phyloP scores from a whole-genome alignment of 2,888 invertebrate species.

The Noctua pronuba region DNA sequence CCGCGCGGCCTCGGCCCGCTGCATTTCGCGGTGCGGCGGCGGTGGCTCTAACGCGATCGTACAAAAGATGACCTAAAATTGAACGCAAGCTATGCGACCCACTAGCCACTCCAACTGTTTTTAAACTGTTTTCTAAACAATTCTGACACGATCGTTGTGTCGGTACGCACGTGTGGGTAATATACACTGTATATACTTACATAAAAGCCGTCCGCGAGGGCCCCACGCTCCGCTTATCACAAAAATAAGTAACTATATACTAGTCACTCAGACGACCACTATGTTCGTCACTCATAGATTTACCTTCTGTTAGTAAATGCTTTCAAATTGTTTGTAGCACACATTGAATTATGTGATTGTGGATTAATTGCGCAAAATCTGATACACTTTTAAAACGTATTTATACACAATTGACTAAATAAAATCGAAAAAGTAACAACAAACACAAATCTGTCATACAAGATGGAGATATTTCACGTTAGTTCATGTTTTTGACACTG shows the following conservation, averaged over 20 bases:
- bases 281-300: slow-evolving; percentile 86
- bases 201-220: slow-evolving; percentile 86
- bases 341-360: slow-evolving; percentile 68
- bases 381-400: slow-evolving; percentile 78
- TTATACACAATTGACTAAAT: slow-evolving; percentile 80
- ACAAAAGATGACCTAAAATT: slow-evolving; percentile 90
- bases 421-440: slow-evolving; percentile 88
- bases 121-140: slow-evolving; percentile 84
- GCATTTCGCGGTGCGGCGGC: slow-evolving; percentile 88
- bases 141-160: slow-evolving; percentile 81
- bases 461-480: slow-evolving; percentile 92
- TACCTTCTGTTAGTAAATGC: slow-evolving; percentile 75
- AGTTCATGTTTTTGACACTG: slow-evolving; percentile 86
- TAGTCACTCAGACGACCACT: slow-evolving; percentile 87
- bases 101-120: slow-evolving; percentile 78
- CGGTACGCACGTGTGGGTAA: slow-evolving; percentile 75
- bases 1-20: slow-evolving; percentile 89
- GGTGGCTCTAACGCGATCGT: slow-evolving; percentile 85
- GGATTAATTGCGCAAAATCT: slow-evolving; percentile 71
- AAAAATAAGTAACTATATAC: slow-evolving; percentile 91
- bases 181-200: slow-evolving; percentile 84
- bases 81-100: slow-evolving; percentile 84
- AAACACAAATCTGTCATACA: slow-evolving; percentile 92
- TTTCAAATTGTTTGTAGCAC: slow-evolving; percentile 69
- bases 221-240: slow-evolving; percentile 90